Evolutionary conservation across 2,888 invertebrate species (phyloP), one percentile per base, ranked within the genome.

Genomic region (Chrysotoxum bicinctum): DNA sequence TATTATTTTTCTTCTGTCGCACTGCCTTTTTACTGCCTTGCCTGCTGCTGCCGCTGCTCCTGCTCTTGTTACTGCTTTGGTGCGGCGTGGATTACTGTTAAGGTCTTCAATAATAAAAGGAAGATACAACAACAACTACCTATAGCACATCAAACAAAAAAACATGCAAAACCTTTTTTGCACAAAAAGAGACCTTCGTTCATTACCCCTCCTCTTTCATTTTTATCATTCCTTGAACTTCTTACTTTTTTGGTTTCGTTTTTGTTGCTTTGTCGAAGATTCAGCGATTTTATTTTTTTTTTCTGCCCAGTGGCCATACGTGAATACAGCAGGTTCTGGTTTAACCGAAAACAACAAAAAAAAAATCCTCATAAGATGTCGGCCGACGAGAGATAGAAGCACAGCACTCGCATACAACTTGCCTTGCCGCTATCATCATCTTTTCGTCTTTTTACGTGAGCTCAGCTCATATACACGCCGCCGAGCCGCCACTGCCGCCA

Each of bases 341-440:
- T 69, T 56, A 45, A 32, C 86, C 70, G 70, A 84, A 87, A 88
- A 89, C 88, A 88, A 89, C 87, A 87, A 86, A 87, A 87, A 87
- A 87, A 87, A 81, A 83, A 84, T 88, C 88, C 87, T 83, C 82
- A 88, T 85, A 78, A 86, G 86, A 88, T 88, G 87, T 88, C 87
- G 85, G 83, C 83, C 77, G 76, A 58, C 87, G 68, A 81, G 81
- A 82, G 82, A 87, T 79, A 81, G 80, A 78, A 86, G 75, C 73
- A 87, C 54, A 37, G 37, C 26, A 52, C 81, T 81, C 70, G 85
- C 62, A 79, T 73, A 70, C 69, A 72, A 77, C 76, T 78, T 64
- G 64, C 64, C 70, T 78, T 69, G 77, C 80, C 81, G 81, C 75
- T 85, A 77, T 81, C 74, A 81, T 79, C 85, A 78, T 78, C 78